Percentiles rank a stretch among this genome's conserved stretches.
These are phyloP conservation scores for Psephotus haematonotus DNA, from an alignment of 2,113 vertebrate genomes.

Conservation along the genomic window DNA sequence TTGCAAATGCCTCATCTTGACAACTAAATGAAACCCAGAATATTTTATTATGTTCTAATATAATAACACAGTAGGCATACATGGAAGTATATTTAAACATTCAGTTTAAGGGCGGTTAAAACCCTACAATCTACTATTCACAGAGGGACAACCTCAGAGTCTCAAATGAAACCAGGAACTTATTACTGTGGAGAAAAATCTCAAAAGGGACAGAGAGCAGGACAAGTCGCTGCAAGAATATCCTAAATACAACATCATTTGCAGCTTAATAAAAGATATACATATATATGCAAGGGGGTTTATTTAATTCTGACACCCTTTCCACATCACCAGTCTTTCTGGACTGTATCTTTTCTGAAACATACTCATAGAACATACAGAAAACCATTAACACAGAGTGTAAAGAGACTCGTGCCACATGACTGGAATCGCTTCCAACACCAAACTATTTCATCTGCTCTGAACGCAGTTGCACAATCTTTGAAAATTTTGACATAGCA, in stretches of 20 bases:
- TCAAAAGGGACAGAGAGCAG: not conserved
- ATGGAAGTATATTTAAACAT: not conserved
- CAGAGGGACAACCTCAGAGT: not conserved
- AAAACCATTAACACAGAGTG: not conserved
- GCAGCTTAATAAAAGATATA: not conserved
- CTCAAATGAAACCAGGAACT: not conserved
- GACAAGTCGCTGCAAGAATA: not conserved
- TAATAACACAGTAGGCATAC: not conserved
- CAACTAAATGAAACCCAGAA: not conserved
- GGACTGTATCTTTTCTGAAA: not conserved
- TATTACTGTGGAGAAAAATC: not conserved
- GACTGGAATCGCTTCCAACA: slow-evolving; percentile 13
- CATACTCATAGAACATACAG: not conserved
- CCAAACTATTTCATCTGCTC: slow-evolving; percentile 39
- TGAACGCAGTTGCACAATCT: slow-evolving; percentile 73
- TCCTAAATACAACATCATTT: not conserved
- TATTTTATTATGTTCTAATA: not conserved
- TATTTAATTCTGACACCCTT: not conserved
- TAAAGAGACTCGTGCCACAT: not conserved
- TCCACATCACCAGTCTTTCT: not conserved
- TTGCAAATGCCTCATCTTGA: not conserved
- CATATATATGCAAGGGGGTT: not conserved
- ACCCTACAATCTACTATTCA: not conserved
- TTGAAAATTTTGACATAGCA: slow-evolving; percentile 67
- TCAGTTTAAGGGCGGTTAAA: not conserved